A percentile compares a stretch with the other conserved stretches of the same genome.
Evolutionary conservation across 2,888 invertebrate species (phyloP).

Genomic region (Vanessa cardui): DNA sequence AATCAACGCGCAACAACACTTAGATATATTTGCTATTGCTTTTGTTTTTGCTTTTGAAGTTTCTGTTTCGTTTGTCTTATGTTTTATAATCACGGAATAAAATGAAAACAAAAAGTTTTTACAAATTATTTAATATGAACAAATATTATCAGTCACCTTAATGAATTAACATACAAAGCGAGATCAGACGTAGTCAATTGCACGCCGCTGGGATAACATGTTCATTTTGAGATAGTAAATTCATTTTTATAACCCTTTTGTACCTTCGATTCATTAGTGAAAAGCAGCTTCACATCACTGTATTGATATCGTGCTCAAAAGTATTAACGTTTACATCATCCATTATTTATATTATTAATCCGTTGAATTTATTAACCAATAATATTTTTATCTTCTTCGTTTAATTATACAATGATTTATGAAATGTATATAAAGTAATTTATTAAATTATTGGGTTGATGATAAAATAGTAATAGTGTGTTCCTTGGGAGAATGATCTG

Average conservation of each 20-base stretch:
- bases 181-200: conserved; percentile 40
- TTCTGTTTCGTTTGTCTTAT: no score
- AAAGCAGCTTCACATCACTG: conserved; percentile 1
- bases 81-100: background rate
- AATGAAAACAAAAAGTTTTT: background rate
- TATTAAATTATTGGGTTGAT: background rate
- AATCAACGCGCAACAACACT: no score
- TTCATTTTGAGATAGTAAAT: conserved; percentile 45
- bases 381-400: background rate
- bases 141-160: conserved; percentile 29
- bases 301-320: conserved; percentile 19
- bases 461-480: background rate
- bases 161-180: conserved; percentile 47
- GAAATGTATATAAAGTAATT: background rate
- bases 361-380: conserved; percentile 1
- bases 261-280: conserved; percentile 24
- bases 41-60: no score
- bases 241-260: conserved; percentile 44
- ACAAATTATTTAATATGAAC: conserved; percentile 6
- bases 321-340: conserved; percentile 10
- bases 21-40: no score
- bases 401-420: conserved; percentile 5
- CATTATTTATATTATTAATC: conserved; percentile 8
- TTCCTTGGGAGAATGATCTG: no score
- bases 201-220: conserved; percentile 40